Percentiles rank a stretch among this genome's conserved stretches.
Conservation (phyloP, 2,113 vertebrate genomes). For the Phalacrocorax aristotelis region DNA sequence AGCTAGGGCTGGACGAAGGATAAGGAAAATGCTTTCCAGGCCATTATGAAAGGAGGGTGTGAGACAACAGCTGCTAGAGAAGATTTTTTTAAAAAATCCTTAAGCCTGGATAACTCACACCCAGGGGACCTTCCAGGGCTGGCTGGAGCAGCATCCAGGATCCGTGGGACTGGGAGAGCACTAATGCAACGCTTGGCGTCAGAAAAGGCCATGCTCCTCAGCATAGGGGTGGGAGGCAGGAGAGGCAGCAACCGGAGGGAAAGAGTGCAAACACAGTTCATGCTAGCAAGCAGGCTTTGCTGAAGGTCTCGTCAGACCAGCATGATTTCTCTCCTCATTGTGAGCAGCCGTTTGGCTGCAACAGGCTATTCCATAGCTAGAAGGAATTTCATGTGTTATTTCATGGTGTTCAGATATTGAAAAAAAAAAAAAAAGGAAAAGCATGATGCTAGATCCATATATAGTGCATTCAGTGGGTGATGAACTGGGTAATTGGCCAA, state of each 20-base stretch:
- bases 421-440: neutral
- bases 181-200: fast-evolving
- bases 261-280: neutral
- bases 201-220: fast-evolving
- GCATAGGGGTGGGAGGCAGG: neutral
- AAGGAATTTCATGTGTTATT: neutral
- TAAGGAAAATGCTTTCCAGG: slow-evolving; percentile 47
- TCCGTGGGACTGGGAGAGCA: neutral
- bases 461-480: neutral
- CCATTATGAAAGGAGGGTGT: slow-evolving; percentile 16
- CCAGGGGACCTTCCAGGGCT: neutral
- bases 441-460: neutral
- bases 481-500: neutral
- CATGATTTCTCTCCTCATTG: neutral
- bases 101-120: slow-evolving; percentile 13
- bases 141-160: neutral
- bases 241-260: neutral
- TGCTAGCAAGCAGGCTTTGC: neutral
- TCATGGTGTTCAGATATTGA: neutral
- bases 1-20: neutral
- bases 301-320: neutral
- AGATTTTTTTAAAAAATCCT: slow-evolving; percentile 8
- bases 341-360: neutral
- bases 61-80: slow-evolving; percentile 41
- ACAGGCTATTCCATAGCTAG: neutral